A percentile compares a stretch with the other conserved stretches of the same genome.
These are phyloP conservation scores for Neogobius melanostomus DNA, from an alignment of 2,113 vertebrate species.

Conservation along the genomic window DNA sequence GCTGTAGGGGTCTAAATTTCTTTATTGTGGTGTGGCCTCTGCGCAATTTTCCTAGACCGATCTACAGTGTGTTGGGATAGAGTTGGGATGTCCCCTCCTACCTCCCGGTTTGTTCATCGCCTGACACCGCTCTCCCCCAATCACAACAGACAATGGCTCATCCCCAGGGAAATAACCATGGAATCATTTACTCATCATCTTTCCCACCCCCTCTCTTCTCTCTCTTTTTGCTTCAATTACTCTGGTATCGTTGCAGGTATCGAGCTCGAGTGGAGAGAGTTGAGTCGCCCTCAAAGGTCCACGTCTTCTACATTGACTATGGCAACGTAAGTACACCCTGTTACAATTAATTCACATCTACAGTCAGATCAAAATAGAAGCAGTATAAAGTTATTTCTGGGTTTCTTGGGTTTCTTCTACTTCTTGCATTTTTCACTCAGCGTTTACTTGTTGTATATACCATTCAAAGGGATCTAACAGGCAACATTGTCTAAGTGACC, in stretches of 20 bases:
- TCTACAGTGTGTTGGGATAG: constrained; percentile 37
- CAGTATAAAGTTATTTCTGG: constrained; percentile 1
- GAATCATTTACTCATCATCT: constrained; percentile 73
- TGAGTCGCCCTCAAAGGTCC: constrained; percentile 86
- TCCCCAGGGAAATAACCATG: constrained; percentile 68
- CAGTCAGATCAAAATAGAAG: constrained; percentile 9
- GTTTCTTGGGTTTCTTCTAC: constrained; percentile 23
- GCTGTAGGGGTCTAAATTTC: constrained; percentile 40
- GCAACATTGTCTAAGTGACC: constrained; percentile 20
- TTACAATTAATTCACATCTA: not conserved
- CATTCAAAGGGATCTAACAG: constrained; percentile 27
- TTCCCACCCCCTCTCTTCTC: constrained; percentile 57
- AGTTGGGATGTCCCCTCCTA: constrained; percentile 28
- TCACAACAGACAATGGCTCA: constrained; percentile 67
- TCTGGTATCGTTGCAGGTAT: constrained; percentile 81
- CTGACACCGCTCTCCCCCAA: constrained; percentile 38
- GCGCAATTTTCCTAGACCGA: constrained; percentile 58
- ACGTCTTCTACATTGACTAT: constrained; percentile 97
- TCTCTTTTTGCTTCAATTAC: constrained; percentile 35
- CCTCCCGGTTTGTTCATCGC: constrained; percentile 34
- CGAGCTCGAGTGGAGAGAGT: constrained; percentile 93
- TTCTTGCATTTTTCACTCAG: constrained; percentile 27
- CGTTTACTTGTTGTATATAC: constrained; percentile 40
- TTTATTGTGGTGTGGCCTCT: constrained; percentile 65
- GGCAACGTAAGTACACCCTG: constrained; percentile 87